Base-by-base conservation (phyloP, 92 coral and sea anemone genomes). In the Zoanthus gigantus region DNA sequence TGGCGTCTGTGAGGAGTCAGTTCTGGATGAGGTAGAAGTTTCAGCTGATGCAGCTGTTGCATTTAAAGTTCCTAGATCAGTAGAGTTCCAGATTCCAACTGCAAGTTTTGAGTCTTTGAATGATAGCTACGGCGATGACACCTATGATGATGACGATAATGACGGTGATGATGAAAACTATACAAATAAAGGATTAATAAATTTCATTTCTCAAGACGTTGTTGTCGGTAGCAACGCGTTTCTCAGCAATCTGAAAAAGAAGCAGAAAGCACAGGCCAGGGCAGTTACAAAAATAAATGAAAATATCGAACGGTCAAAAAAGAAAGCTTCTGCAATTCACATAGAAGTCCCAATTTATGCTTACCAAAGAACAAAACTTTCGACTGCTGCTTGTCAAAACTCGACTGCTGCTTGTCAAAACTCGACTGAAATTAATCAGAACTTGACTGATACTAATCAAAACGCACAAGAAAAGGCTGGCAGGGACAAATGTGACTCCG, bases 21-120 rank as follows among this genome's bases (percentile, higher is more conserved):
- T 90, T 7, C 71, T 69, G 57, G 88, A 88, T 29, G 93, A 92
- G 44, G 92, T 90, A 57, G 93, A 88, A 76, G 65, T 80, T 1
- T 83, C 82, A 44, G 32, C 23, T 48, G 83, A 65, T 14, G 82
- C 83, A 80, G 77, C 77, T 76, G 77, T 54, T 48, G 52, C 74
- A 30, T 77, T 86, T 1, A 63, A 78, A 42, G 83, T 71, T 17
- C 87, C 92, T 18, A 93, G 90, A 45, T 90, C 98, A 3, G 72
- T 89, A 52, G 93, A 91, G 78, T 93, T 95, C 80, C 92, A 94
- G 80, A 95, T 95, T 44, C 98, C 98, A 47, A 95, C 98, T 15
- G 98, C 91, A 4, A 88, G 85, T 50, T 47, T 73, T 50, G 95
- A 93, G 31, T 85, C 82, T 9, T 85, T 60, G 10, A 91, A 85